Percentiles rank a stretch among this genome's conserved stretches.
Evolutionary conservation across 2,888 invertebrate species (phyloP).

Genomic region (Tridacna gigas): DNA sequence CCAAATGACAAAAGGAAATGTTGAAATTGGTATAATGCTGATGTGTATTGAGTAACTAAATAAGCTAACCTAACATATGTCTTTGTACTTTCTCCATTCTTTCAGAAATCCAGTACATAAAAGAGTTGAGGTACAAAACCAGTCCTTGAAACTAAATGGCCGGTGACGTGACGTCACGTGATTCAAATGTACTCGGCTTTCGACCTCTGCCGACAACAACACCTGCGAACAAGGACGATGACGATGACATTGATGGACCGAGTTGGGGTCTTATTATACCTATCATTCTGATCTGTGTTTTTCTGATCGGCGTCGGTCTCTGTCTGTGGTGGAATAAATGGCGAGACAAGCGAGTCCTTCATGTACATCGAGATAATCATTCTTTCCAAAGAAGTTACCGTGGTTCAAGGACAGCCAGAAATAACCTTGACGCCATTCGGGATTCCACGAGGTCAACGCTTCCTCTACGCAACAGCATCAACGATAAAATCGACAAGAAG

Average conservation of each 20-base stretch:
- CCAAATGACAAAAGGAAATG: too few relatives aligned
- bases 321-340: constrained; percentile 75
- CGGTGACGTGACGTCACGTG: not conserved
- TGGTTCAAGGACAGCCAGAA: constrained; percentile 41
- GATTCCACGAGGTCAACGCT: constrained; percentile 72
- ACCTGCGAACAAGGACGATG: not conserved
- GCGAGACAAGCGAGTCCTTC: constrained; percentile 61
- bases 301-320: constrained; percentile 65
- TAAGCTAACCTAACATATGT: too few relatives aligned
- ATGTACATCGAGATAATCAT: constrained; percentile 39
- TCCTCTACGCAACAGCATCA: constrained; percentile 61
- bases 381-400: constrained; percentile 62
- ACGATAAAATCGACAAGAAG: constrained; percentile 36
- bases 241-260: constrained; percentile 39
- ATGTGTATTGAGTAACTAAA: too few relatives aligned
- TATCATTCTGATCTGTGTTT: constrained; percentile 68
- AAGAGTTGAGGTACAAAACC: too few relatives aligned
- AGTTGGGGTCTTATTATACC: constrained; percentile 73
- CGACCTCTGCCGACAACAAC: constrained; percentile 8
- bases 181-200: not conserved
- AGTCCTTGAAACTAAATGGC: not conserved
- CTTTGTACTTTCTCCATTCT: too few relatives aligned
- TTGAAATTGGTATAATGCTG: too few relatives aligned
- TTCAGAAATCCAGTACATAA: too few relatives aligned
- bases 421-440: constrained; percentile 62